Evolutionary conservation across 2,797 vertebrate genomes (phyloP).

Genomic region (Ctenopoma multispine): DNA sequence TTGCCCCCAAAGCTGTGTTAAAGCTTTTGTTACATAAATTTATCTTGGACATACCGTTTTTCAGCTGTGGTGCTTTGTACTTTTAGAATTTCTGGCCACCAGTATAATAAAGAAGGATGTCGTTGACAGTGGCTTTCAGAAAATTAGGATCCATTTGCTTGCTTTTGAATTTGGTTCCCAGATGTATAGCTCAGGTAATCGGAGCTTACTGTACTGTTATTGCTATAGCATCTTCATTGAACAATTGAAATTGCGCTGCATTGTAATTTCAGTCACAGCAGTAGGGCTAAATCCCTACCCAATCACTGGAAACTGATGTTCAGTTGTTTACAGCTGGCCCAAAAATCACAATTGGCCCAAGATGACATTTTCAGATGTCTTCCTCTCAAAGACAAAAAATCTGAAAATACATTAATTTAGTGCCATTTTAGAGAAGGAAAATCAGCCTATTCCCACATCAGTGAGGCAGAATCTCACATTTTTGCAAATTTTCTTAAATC

Average conservation of each 20-base stretch:
- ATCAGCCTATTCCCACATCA: no score
- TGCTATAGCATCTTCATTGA: neutral
- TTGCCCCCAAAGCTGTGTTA: neutral
- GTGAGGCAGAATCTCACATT: no score
- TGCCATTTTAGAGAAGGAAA: no score
- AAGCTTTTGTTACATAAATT: neutral
- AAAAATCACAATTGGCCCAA: no score
- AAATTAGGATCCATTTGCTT: no score
- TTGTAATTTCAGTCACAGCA: neutral
- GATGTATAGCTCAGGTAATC: neutral
- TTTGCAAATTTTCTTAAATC: no score
- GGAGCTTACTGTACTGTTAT: neutral
- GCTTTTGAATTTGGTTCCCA: neutral
- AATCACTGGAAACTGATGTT: no score
- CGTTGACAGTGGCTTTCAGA: neutral
- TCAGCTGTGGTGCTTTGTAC: neutral
- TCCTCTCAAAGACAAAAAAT: no score
- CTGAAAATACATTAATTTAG: no score
- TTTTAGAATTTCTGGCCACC: neutral
- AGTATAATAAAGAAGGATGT: no score
- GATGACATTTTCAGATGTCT: no score
- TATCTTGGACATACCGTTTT: conserved; percentile 23
- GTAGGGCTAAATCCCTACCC: no score
- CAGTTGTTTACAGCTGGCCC: neutral
- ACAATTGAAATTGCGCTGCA: neutral